Base-by-base conservation (phyloP, 2,113 vertebrate genomes). In the Ascaphus truei region DNA sequence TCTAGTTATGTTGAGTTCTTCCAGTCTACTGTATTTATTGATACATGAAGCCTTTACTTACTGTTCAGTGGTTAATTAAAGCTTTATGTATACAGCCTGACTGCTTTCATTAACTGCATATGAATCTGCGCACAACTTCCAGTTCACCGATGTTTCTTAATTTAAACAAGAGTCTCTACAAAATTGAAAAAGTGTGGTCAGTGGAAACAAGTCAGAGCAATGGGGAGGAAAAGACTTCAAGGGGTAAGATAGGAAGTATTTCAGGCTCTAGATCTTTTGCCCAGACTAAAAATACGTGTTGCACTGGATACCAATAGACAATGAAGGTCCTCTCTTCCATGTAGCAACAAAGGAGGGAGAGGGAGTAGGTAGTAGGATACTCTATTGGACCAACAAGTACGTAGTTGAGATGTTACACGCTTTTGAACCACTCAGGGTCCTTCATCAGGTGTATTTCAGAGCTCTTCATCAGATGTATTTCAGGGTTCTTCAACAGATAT, bases 71-170 rank as follows among this genome's bases (percentile, higher is more conserved):
- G 30, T 31, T 57, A 68, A 68, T 57, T 45, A 68, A 34, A 41
- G 51, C 37, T 57, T 56, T 47, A 55, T 15, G n/a, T 45, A 23
- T 61, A 43, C 3, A 43, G 12, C 13, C 22, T 25, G 45, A 41
- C 26, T 33, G 20, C 27, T 22, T 57, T 56, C 33, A 57, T 57
- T 57, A 68, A 56, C 39, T 68, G 52, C 29, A 57, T 57, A 68
- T 68, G 12, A 68, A 57, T 30, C 52, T 45, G n/a, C 37, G 34
- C 37, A 57, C 20, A 57, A 68, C 52, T 47, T 29, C 27, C 64
- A 47, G 37, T 34, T 45, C 64, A 45, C 36, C 56, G 26, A 57
- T 57, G 52, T 68, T 68, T 57, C 64, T 39, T 34, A 47, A 57
- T 56, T 34, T 68, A 57, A 39, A 68, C 26, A 11, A 3, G 13